These are phyloP conservation scores for Sebastes schlegelii DNA, from an alignment of 2,113 vertebrate species.

Conservation along the genomic window DNA sequence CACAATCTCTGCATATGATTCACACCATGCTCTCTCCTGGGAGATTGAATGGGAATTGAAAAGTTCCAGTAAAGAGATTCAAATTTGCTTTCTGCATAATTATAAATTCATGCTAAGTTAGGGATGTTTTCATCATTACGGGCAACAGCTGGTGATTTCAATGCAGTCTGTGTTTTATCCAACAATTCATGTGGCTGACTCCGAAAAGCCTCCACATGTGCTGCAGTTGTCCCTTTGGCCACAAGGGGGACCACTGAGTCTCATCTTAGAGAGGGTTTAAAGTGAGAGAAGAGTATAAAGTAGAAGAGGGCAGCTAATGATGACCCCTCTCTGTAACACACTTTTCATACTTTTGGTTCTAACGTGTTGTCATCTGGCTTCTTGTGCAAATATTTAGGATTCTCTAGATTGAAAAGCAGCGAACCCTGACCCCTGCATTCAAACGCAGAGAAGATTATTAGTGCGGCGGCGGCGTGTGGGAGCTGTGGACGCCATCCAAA, in stretches of 20 bases:
- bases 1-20: constrained; percentile 75
- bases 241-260: constrained; percentile 81
- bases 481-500: constrained; percentile 52
- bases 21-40: constrained; percentile 66
- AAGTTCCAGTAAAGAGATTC: constrained; percentile 77
- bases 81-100: constrained; percentile 70
- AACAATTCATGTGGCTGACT: constrained; percentile 48
- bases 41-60: constrained; percentile 64
- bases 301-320: constrained; percentile 11
- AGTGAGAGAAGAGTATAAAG: constrained; percentile 11
- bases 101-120: constrained; percentile 76
- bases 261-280: background rate
- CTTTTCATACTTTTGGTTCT: background rate
- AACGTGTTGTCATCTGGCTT: background rate
- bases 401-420: background rate
- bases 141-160: constrained; percentile 78
- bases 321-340: constrained; percentile 27
- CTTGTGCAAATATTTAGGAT: constrained; percentile 1
- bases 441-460: constrained; percentile 26
- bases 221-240: constrained; percentile 63
- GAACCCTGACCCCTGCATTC: constrained; percentile 51
- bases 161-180: constrained; percentile 66
- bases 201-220: constrained; percentile 12
- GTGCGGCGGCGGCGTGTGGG: constrained; percentile 1
- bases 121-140: constrained; percentile 76